These are phyloP conservation scores for Uropetala carovei DNA, from an alignment of 2,888 invertebrate species.

Conservation along the genomic window DNA sequence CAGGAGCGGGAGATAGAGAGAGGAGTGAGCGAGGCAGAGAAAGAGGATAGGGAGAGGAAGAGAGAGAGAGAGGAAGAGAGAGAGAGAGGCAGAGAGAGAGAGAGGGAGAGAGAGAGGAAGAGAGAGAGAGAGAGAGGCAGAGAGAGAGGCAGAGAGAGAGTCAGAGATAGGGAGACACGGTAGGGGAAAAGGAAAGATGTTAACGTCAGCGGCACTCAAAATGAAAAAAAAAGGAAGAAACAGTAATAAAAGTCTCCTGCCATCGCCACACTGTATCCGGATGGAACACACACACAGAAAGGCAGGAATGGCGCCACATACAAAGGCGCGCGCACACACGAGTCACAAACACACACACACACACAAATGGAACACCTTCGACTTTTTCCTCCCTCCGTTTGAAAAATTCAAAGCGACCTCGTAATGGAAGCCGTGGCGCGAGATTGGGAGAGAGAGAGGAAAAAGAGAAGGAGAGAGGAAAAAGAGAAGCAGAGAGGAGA, in stretches of 20 bases:
- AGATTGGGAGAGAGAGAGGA: not conserved
- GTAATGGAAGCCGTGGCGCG: not conserved
- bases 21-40: not conserved
- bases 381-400: not conserved
- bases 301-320: not conserved
- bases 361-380: slow-evolving; percentile 27
- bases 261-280: not conserved
- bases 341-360: not conserved
- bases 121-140: not conserved
- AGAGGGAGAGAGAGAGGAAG: not conserved
- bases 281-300: not conserved
- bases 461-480: not conserved
- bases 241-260: slow-evolving; percentile 16
- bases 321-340: not conserved
- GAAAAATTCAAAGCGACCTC: slow-evolving; percentile 32
- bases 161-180: not conserved
- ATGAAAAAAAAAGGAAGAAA: not conserved
- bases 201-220: slow-evolving; percentile 1
- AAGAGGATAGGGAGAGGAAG: not conserved
- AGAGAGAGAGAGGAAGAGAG: not conserved
- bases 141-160: not conserved
- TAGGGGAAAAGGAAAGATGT: not conserved
- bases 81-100: not conserved
- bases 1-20: not conserved
- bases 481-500: not conserved